Conservation (phyloP, 35 echinoderm and acorn worm species). For the Ptychodera flava region DNA sequence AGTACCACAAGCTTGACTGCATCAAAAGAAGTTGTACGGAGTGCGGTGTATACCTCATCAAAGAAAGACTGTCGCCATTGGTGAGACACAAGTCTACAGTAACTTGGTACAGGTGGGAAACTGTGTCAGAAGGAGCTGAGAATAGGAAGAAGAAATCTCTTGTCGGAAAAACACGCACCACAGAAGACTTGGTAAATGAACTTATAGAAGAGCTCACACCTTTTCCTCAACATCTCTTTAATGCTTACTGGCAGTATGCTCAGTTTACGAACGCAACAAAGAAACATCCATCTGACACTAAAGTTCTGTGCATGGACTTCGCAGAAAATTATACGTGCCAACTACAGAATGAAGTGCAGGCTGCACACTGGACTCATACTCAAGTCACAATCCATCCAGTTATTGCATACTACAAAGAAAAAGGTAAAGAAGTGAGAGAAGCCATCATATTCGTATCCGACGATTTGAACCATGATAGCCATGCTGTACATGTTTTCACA, state of each 20-base stretch:
- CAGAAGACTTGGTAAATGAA: not conserved
- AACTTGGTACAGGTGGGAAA: conserved; percentile 29
- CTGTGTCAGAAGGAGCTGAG: no score
- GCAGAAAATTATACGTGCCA: no score
- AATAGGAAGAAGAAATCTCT: conserved; percentile 31
- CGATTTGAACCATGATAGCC: not conserved
- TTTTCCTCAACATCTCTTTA: conserved; percentile 28
- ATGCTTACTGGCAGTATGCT: conserved; percentile 26
- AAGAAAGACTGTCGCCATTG: no score
- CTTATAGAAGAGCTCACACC: conserved; percentile 17
- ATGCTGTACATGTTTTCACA: not conserved
- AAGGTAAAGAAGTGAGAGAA: conserved; percentile 9
- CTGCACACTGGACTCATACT: conserved; percentile 24
- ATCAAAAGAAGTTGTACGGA: no score
- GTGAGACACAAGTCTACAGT: no score
- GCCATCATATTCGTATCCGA: not conserved
- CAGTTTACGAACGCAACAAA: conserved; percentile 26
- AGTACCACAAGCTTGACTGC: no score
- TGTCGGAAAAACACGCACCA: conserved; percentile 7
- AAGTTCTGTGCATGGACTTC: conserved; percentile 50
- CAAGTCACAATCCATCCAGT: conserved; percentile 32
- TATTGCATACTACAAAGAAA: conserved; percentile 23
- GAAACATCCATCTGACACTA: conserved; percentile 4
- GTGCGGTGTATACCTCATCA: no score
- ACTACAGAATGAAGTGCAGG: conserved; percentile 40